Base-by-base conservation (phyloP, 2,113 vertebrate genomes). In the Anhinga anhinga region DNA sequence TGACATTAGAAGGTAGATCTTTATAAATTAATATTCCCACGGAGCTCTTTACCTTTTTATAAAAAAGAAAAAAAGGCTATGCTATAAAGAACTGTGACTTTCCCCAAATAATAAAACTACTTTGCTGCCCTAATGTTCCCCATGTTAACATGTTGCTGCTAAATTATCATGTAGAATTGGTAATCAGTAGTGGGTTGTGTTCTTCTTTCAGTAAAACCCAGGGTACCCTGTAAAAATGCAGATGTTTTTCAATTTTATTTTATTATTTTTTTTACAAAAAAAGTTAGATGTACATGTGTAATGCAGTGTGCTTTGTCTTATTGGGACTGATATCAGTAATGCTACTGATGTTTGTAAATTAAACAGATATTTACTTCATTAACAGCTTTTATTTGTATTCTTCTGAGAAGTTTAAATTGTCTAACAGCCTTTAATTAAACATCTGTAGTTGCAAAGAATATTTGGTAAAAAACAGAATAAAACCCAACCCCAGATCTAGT, bases 101-200 rank as follows among this genome's bases (percentile, higher is more conserved):
- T 98, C 98, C 98, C 98, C 98, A 98, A 98, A 98, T 98, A 98
- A 98, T 98, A 98, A 99, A 99, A 99, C 98, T 99, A 99, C 99
- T 99, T 99, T 98, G 98, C 98, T 98, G 98, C 98, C 98, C 98
- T 98, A 94, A 98, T 98, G 98, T 98, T 98, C 98, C 97, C 98
- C 95, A 98, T 98, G 98, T 99, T 99, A 99, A 99, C 99, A 99
- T 99, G 98, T 99, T 99, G 99, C 99, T 99, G 99, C 99, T 99
- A 99, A 99, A 99, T 99, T 98, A 98, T 98, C 98, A 97, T 98
- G 98, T 99, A 99, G 99, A 99, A 97, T 98, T 98, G 98, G 98
- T 99, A 98, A 98, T 99, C 98, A 98, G 95, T 98, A 99, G 98
- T 98, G 98, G 98, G 98, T 97, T 96, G 98, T 98, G 98, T 98